Conservation (phyloP, 2,888 invertebrate species). For the Apamea monoglypha region DNA sequence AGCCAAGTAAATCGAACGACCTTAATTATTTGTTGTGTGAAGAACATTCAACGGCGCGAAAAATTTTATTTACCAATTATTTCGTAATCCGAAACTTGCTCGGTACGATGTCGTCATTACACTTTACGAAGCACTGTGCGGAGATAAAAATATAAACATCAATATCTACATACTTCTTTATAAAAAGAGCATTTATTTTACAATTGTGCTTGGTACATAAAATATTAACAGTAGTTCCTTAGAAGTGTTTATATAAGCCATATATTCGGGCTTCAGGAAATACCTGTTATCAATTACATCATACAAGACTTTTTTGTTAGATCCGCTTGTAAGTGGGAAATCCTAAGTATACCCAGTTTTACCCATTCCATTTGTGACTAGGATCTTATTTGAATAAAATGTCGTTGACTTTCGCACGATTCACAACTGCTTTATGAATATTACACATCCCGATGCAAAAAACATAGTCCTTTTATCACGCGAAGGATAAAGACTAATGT, state of each 20-base stretch:
- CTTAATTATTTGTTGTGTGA: slow-evolving; percentile 75
- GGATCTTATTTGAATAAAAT: slow-evolving; percentile 71
- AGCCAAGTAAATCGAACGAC: slow-evolving; percentile 73
- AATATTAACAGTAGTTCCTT: slow-evolving; percentile 17
- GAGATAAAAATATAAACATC: slow-evolving; percentile 55
- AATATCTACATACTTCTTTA: slow-evolving; percentile 21
- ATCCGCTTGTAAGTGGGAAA: slow-evolving; percentile 80
- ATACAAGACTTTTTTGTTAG: slow-evolving; percentile 73
- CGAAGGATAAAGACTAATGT: slow-evolving; percentile 45
- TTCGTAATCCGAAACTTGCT: slow-evolving; percentile 79
- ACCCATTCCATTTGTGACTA: slow-evolving; percentile 66
- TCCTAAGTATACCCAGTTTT: slow-evolving; percentile 70
- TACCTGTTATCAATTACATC: slow-evolving; percentile 70
- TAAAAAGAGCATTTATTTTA: slow-evolving; percentile 25
- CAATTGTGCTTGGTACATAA: background rate
- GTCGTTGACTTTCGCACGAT: slow-evolving; percentile 69
- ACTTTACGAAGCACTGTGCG: slow-evolving; percentile 61
- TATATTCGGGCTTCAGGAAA: slow-evolving; percentile 40
- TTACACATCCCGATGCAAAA: slow-evolving; percentile 41
- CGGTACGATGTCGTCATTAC: slow-evolving; percentile 73
- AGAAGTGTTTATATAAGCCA: slow-evolving; percentile 24
- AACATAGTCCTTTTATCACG: slow-evolving; percentile 33
- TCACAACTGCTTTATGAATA: slow-evolving; percentile 37
- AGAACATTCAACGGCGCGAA: slow-evolving; percentile 77
- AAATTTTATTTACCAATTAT: slow-evolving; percentile 80